Evolutionary conservation across 2,797 vertebrate genomes (phyloP).

Genomic region (Microctenopoma lineatum): DNA sequence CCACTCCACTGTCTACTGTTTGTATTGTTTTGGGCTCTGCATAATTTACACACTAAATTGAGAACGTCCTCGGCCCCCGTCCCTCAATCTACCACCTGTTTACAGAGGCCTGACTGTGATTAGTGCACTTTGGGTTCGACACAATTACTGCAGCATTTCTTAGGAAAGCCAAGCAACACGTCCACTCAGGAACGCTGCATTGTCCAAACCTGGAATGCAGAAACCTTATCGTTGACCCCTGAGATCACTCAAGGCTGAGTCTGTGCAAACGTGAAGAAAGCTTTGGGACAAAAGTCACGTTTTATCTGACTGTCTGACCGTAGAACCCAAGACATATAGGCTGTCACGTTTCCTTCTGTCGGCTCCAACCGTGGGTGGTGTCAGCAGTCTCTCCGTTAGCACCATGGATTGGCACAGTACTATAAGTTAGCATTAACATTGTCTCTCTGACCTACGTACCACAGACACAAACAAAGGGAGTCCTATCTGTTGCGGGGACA

Average conservation of each 20-base stretch:
- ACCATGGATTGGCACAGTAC: slow-evolving; percentile 20
- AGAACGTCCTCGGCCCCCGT: slow-evolving; percentile 68
- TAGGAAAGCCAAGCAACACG: slow-evolving; percentile 61
- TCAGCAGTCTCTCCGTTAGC: slow-evolving; percentile 1
- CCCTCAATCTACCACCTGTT: slow-evolving; percentile 85
- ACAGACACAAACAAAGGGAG: slow-evolving; percentile 66
- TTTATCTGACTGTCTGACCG: not conserved
- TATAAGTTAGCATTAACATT: slow-evolving; percentile 48
- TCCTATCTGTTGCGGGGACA: slow-evolving; percentile 74
- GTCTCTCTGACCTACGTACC: slow-evolving; percentile 65
- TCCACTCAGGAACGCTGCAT: slow-evolving; percentile 23
- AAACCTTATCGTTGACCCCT: slow-evolving; percentile 41
- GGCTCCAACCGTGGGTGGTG: slow-evolving; percentile 11
- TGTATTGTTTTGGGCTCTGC: slow-evolving; percentile 86
- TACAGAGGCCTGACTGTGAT: slow-evolving; percentile 69
- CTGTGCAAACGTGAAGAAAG: slow-evolving; percentile 4
- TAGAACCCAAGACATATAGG: too few species aligned
- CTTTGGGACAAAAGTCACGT: not conserved
- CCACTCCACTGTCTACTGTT: slow-evolving; percentile 83
- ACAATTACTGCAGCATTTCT: slow-evolving; percentile 67
- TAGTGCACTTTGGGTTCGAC: slow-evolving; percentile 67
- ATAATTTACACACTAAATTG: slow-evolving; percentile 86
- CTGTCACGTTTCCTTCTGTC: slow-evolving; percentile 12
- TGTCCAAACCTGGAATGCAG: slow-evolving; percentile 22
- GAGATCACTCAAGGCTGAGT: not conserved